Evolutionary conservation across 1,140 invertebrate species (phyloP).

Genomic region (Saxidomus purpurata): DNA sequence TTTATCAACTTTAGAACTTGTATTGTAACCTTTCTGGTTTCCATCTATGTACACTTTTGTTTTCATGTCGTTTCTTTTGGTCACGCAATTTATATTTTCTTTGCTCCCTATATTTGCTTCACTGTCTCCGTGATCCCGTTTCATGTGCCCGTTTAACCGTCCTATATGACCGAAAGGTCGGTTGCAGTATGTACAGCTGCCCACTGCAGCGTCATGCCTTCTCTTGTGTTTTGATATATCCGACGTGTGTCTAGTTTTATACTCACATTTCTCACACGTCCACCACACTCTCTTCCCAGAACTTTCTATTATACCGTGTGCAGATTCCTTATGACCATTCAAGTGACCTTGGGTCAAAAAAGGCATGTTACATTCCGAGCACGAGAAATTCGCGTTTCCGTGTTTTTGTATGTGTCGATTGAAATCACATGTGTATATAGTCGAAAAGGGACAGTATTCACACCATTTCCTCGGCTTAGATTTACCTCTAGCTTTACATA

Average conservation of each 20-base stretch:
- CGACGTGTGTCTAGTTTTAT: neutral
- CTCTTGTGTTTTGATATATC: neutral
- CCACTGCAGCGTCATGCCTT: neutral
- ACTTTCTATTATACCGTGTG: neutral
- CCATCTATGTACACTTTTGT: too few species aligned
- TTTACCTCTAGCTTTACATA: neutral
- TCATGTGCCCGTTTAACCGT: neutral
- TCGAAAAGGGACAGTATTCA: neutral
- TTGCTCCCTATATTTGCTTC: neutral
- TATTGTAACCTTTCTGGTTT: too few species aligned
- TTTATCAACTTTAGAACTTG: too few species aligned
- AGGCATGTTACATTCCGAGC: conserved; percentile 15
- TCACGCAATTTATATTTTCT: too few species aligned
- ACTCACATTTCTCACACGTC: neutral
- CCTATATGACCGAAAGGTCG: neutral
- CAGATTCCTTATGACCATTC: neutral
- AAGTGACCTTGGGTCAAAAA: neutral
- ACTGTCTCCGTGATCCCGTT: neutral
- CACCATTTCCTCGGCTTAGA: neutral
- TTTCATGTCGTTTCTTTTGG: too few species aligned
- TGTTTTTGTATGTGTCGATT: neutral
- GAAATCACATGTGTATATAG: neutral
- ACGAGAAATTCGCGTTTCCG: neutral
- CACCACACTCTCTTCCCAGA: neutral
- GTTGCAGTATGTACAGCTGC: neutral